Percentiles rank a stretch among this genome's conserved stretches.
Conservation (phyloP, 2,797 vertebrate genomes). For the Rhabdophis nuchalis region DNA sequence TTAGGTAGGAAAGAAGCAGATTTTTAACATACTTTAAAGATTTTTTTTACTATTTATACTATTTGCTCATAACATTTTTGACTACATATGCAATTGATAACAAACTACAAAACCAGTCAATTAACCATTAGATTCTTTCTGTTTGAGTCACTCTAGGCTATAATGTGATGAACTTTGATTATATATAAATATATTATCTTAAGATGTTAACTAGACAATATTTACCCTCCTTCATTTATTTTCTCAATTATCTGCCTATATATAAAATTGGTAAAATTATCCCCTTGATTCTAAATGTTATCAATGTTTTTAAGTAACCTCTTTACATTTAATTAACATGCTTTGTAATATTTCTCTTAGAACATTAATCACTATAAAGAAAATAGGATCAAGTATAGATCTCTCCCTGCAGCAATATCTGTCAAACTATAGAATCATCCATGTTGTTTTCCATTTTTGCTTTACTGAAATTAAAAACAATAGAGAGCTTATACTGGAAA, state of each 20-base stretch:
- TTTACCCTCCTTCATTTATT: neutral
- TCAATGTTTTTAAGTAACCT: neutral
- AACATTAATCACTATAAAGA: slow-evolving; percentile 15
- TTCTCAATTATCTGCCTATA: neutral
- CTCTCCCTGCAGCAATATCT: neutral
- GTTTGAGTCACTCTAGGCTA: neutral
- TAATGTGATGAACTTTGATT: neutral
- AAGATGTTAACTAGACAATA: neutral
- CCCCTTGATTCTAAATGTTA: neutral
- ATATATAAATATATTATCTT: neutral
- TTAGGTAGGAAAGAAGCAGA: neutral
- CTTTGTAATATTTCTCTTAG: neutral
- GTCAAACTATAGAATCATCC: neutral
- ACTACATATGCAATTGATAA: neutral
- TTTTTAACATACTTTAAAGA: neutral
- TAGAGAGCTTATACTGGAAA: neutral
- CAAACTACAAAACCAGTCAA: neutral
- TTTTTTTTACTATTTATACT: neutral
- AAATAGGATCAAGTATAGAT: neutral
- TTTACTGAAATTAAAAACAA: neutral
- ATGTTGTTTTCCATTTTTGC: neutral
- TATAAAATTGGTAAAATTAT: neutral
- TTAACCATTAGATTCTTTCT: neutral
- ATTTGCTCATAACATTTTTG: neutral
- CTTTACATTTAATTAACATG: slow-evolving; percentile 10